Conservation (phyloP, 2,888 invertebrate genomes). For the Bursaphelenchus okinawaensis region DNA sequence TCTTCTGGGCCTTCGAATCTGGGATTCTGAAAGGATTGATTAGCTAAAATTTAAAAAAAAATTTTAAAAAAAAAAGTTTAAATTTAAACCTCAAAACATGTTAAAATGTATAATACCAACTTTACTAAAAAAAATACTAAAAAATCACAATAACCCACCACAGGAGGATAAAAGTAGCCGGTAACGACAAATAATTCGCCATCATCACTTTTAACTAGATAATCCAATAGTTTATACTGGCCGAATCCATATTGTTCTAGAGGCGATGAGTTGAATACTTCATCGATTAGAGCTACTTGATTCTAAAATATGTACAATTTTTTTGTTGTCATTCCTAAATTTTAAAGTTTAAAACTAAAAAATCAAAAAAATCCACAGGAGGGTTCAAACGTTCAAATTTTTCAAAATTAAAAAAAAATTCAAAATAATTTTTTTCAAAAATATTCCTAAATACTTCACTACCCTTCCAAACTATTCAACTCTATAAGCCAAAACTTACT, state of each 20-base stretch:
- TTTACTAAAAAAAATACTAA: not conserved
- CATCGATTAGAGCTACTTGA: not conserved
- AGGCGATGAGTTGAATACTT: not conserved
- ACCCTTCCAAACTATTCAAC: no score
- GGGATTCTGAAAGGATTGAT: constrained; percentile 51
- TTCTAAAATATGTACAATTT: not conserved
- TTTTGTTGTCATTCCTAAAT: no score
- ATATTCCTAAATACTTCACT: no score
- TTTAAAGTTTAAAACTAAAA: no score
- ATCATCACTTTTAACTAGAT: not conserved
- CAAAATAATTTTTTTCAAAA: no score
- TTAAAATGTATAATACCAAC: not conserved
- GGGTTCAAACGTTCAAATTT: no score
- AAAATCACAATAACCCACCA: not conserved
- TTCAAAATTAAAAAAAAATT: no score
- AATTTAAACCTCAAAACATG: not conserved
- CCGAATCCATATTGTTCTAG: not conserved
- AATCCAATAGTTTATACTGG: not conserved
- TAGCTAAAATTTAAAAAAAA: no score
- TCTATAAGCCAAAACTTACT: constrained; percentile 1
- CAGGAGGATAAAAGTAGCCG: constrained; percentile 1
- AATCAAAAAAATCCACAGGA: no score
- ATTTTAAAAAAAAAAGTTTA: not conserved
- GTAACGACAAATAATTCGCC: not conserved
- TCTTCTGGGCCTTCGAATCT: constrained; percentile 51